A percentile compares a stretch with the other conserved stretches of the same genome.
Evolutionary conservation across 2,797 vertebrate genomes (phyloP).

Genomic region (Avahi laniger): DNA sequence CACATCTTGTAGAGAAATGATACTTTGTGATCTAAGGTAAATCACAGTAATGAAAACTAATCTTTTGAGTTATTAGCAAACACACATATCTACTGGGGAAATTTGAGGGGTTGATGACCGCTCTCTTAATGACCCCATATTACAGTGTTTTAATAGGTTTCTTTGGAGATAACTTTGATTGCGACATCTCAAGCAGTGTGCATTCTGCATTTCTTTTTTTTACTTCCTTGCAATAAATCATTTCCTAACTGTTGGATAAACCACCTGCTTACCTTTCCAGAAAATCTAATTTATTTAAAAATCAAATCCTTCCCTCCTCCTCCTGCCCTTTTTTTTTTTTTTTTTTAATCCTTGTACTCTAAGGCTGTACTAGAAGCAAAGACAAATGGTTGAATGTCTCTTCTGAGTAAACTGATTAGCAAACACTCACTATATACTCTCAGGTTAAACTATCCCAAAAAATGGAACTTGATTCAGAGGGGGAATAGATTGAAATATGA

Average conservation of each 20-base stretch:
- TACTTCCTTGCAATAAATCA: conserved; percentile 39
- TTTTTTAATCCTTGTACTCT: not conserved
- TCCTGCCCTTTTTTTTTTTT: not conserved
- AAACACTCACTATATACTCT: not conserved
- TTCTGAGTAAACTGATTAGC: not conserved
- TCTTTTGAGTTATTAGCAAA: conserved; percentile 88
- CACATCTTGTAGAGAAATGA: conserved; percentile 87
- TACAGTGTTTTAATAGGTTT: conserved; percentile 88
- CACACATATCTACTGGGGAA: conserved; percentile 83
- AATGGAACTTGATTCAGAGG: not conserved
- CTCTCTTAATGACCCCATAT: conserved; percentile 84
- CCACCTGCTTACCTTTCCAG: conserved; percentile 58
- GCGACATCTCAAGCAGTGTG: conserved; percentile 68
- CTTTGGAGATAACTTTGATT: conserved; percentile 85
- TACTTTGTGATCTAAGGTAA: conserved; percentile 90
- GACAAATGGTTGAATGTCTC: not conserved
- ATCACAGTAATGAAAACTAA: conserved; percentile 88
- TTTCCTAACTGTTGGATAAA: conserved; percentile 59
- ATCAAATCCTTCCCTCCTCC: not conserved
- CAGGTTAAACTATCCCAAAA: not conserved
- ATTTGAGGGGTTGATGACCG: conserved; percentile 85
- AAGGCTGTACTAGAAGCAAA: not conserved
- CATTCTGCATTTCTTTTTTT: conserved; percentile 62
- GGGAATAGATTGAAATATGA: not conserved
- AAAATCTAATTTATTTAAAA: conserved; percentile 69